Evolutionary conservation across 2,888 invertebrate species (phyloP).

Genomic region (Aphodius granarius): DNA sequence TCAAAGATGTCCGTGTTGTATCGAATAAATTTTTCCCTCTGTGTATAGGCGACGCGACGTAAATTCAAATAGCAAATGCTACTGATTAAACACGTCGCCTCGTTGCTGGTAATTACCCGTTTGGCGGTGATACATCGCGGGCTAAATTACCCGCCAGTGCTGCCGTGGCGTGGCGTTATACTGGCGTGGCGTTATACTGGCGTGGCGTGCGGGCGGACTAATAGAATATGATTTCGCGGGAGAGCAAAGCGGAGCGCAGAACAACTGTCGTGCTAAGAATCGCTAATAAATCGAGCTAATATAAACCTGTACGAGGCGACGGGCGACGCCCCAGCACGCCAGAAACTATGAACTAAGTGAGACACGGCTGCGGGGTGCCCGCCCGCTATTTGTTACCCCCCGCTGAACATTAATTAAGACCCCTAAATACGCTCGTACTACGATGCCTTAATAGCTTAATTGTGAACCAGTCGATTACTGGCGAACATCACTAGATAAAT

Average conservation of each 20-base stretch:
- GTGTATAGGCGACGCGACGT: not conserved
- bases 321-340: slow-evolving; percentile 7
- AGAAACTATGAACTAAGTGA: slow-evolving; percentile 25
- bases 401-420: slow-evolving; percentile 34
- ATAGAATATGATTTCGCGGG: not conserved
- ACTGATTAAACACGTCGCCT: not conserved
- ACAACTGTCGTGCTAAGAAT: not conserved
- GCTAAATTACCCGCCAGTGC: not conserved
- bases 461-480: slow-evolving; percentile 26
- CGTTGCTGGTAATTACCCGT: not conserved
- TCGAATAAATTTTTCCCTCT: too few relatives aligned
- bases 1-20: too few relatives aligned
- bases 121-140: not conserved
- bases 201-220: not conserved
- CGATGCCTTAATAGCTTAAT: slow-evolving; percentile 36
- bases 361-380: slow-evolving; percentile 30
- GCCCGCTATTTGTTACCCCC: slow-evolving; percentile 29
- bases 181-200: not conserved
- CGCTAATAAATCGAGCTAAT: not conserved
- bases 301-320: not conserved
- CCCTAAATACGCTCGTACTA: slow-evolving; percentile 32
- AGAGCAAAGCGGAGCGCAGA: not conserved
- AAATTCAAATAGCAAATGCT: not conserved
- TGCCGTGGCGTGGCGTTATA: not conserved
- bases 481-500: not conserved